Base-by-base conservation (phyloP, 2,888 invertebrate genomes). In the Ceratothoa steindachneri region DNA sequence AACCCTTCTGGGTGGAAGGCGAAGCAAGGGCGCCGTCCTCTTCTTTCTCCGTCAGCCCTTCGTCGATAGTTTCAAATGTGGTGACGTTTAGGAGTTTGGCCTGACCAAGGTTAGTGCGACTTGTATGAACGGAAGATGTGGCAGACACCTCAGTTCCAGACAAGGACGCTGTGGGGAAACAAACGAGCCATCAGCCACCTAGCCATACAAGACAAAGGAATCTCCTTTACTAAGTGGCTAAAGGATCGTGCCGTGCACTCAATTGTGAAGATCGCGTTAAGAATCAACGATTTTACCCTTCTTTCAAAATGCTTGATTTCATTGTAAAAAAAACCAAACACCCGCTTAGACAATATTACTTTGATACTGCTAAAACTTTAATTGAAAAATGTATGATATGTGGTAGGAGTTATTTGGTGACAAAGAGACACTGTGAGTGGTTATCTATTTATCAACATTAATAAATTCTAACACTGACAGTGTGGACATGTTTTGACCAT, bases 51-150 rank as follows among this genome's bases (percentile, higher is more conserved):
- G 73, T 75, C 30, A 72, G 72, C 65, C 71, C 74, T 68, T 74
- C 72, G 22, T 79, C 79, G 64, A 79, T 79, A 75, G 79, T 79
- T 70, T 76, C 79, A 69, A 73, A 79, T n/a, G 79, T 79, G n/a
- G 71, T 73, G 30, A 74, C 52, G 69, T 74, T 79, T 67, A 79
- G 76, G 51, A 79, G 79, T 69, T 79, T 79, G 64, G 71, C 76
- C 67, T 76, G 76, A 67, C 72, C 74, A 22, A 72, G 28, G 30
- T 52, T 53, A 22, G 68, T 52, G 30, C 30, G 67, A 41, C 55
- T 53, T 9, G 72, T 51, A 15, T 24, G 30, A 67, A 64, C 52
- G 9, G 68, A 53, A 31, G 66, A 31, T 30, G 72, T 22, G 22
- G 72, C 52, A 27, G 72, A 60, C 22, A 55, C 67, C 22, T 67